Conservation (phyloP, 2,113 vertebrate genomes). For the Pedionomus torquatus region DNA sequence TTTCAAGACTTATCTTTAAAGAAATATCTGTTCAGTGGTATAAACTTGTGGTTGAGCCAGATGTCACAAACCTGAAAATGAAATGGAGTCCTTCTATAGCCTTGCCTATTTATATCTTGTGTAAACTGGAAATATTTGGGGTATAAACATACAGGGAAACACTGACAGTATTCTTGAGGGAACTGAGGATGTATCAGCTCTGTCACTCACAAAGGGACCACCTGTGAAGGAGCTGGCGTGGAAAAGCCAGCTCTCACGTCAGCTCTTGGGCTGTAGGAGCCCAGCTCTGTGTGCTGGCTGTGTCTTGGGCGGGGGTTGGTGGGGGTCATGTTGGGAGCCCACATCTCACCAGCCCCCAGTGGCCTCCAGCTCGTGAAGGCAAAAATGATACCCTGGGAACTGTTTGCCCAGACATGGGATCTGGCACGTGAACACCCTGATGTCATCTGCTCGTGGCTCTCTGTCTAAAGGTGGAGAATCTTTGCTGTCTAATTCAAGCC, state of each 20-base stretch:
- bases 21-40: background rate
- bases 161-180: background rate
- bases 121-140: background rate
- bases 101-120: background rate
- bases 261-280: rapidly evolving
- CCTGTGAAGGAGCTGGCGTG: background rate
- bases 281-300: rapidly evolving
- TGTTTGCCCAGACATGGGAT: background rate
- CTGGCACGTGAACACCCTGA: background rate
- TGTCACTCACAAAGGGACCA: background rate
- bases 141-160: background rate
- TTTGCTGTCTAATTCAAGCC: background rate
- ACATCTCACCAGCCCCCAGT: background rate
- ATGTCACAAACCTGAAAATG: background rate
- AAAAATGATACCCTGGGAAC: background rate
- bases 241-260: rapidly evolving
- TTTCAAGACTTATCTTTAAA: background rate
- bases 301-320: rapidly evolving
- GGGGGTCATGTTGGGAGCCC: rapidly evolving
- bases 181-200: background rate
- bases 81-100: background rate
- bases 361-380: background rate
- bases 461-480: background rate
- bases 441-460: rapidly evolving
- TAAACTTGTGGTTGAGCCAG: background rate